Conservation (phyloP, 2,797 vertebrate species). For the Schizopygopsis malacanthus region DNA sequence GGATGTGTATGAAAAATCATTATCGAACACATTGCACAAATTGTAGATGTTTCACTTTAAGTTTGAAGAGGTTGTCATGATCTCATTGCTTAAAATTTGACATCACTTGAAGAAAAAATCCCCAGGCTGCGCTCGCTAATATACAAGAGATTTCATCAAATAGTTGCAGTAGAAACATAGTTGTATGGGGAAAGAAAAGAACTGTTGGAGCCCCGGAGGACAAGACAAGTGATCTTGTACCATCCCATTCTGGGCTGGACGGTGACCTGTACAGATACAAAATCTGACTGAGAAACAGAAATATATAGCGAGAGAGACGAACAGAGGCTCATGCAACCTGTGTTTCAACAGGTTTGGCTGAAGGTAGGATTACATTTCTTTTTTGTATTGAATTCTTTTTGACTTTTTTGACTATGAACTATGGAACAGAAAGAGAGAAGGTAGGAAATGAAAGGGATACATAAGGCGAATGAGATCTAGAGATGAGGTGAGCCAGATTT, state of each 20-base stretch:
- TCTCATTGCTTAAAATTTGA: neutral
- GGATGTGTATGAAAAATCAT: neutral
- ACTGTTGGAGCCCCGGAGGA: neutral
- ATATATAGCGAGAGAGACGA: neutral
- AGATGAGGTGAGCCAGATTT: neutral
- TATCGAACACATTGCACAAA: neutral
- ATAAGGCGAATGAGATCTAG: neutral
- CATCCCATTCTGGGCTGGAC: constrained; percentile 32
- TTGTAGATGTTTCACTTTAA: neutral
- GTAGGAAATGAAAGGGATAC: neutral
- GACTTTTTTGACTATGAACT: neutral
- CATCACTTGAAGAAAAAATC: neutral
- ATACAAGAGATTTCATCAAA: constrained; percentile 1
- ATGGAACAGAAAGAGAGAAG: neutral
- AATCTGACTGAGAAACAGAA: constrained; percentile 28
- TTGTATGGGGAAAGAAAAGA: neutral
- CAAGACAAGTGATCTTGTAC: constrained; percentile 15
- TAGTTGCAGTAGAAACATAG: neutral
- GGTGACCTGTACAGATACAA: neutral
- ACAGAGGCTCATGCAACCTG: neutral
- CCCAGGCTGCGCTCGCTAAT: neutral
- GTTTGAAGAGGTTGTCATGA: neutral
- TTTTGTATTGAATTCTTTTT: neutral
- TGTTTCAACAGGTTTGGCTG: neutral
- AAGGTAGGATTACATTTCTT: constrained; percentile 2